These are phyloP conservation scores for Bombus fervidus DNA, from an alignment of 1,140 invertebrate species.

Conservation along the genomic window DNA sequence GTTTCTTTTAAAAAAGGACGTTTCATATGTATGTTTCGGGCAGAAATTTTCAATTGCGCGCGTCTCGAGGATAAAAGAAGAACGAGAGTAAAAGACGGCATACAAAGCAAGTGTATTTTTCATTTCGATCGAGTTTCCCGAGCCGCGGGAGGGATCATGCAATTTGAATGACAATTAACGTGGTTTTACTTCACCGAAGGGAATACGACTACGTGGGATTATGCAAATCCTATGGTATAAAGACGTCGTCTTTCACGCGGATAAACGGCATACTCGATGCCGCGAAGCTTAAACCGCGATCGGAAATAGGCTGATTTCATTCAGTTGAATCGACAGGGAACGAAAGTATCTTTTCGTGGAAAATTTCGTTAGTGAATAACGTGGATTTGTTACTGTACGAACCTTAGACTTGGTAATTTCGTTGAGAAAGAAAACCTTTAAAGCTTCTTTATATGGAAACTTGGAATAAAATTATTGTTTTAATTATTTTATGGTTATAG, in stretches of 20 bases:
- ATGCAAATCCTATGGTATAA: conserved; percentile 9
- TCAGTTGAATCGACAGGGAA: background rate
- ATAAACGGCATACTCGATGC: background rate
- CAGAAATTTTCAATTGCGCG: conserved; percentile 5
- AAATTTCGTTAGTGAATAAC: background rate
- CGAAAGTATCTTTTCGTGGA: background rate
- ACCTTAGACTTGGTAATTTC: background rate
- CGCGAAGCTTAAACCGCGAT: background rate
- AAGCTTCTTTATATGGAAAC: background rate
- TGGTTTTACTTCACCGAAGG: background rate
- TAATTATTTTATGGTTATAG: background rate
- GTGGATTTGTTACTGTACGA: background rate
- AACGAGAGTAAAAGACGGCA: background rate
- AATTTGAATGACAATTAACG: conserved; percentile 38
- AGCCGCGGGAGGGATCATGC: background rate
- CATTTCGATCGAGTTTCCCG: background rate
- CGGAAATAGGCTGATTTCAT: background rate
- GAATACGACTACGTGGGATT: conserved; percentile 1
- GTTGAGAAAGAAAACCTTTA: too few relatives aligned
- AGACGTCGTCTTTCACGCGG: background rate
- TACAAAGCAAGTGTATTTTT: conserved; percentile 1
- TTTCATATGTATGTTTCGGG: background rate
- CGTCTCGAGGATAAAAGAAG: background rate
- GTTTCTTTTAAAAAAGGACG: background rate
- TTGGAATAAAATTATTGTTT: background rate